Evolutionary conservation across 2,797 vertebrate species (phyloP), one percentile per base, ranked within the genome.

Genomic region (Coreius guichenoti): DNA sequence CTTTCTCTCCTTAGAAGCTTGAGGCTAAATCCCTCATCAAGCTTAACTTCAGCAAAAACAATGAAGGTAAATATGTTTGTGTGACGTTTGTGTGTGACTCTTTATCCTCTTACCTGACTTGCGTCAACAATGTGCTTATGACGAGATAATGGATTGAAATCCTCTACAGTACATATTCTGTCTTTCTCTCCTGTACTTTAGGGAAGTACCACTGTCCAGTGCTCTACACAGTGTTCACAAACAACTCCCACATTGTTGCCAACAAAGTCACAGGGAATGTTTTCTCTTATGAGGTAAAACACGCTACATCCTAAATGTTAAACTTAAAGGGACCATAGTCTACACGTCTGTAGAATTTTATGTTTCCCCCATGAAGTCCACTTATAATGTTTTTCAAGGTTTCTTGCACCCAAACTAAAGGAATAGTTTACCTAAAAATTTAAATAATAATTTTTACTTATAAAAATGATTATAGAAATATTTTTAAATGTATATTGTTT

Each of bases 141-240:
- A 69, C 26, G 63, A 69, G 49, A 23, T 61, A 70, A 79, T 84
- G 16, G 45, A 75, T 65, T 74, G 23, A 69, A 4, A 26, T 11
- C 19, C 17, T 58, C 29, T 21, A 29, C 51, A 43, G 51, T 79
- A 0, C 45, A 13, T 43, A 43, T n/a, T 76, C 36, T 33, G 43
- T 51, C 49, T 78, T 87, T 19, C 0, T 86, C 85, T 73, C 86
- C 84, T 83, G 88, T 56, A 4, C 63, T 39, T 86, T 87, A 99
- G 98, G 96, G 77, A 98, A 99, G 90, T 99, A 97, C 90, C 98
- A 99, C 93, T 99, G 98, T 87, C 98, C 98, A 0, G 97, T 99
- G 82, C 95, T 99, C 12, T 99, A 98, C 93, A 97, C 94, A 0
- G 95, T 99, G 56, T 99, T 99, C 94, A 99, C 97, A 36, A 98